Base-by-base conservation (phyloP, 1,140 invertebrate species). In the Lasioglossum baleicum region DNA sequence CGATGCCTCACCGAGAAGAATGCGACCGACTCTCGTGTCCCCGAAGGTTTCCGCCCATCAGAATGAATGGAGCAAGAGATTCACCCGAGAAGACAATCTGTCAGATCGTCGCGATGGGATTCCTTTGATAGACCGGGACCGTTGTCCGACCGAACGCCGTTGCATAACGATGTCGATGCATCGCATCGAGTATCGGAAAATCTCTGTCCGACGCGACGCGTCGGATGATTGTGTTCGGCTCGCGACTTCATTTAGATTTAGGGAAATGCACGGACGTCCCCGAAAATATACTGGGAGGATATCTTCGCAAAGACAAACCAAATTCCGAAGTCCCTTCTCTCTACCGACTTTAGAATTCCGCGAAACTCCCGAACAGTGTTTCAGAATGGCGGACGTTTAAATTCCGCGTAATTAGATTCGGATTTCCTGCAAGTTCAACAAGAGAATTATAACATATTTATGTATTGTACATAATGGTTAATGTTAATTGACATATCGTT, bases 1-100 rank as follows among this genome's bases (percentile, higher is more conserved):
- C n/a, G 61, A 20, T 72, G 44, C 63, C 48, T 35, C 66, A 22
- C n/a, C 15, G 17, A 65, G 10, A 42, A 66, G 56, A 64, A 64
- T 61, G 22, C 73, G 42, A 40, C 75, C 40, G 48, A 40, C 42
- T 51, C 51, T 15, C 20, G n/a, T 40, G 1, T 10, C n/a, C 20
- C 22, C 7, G 31, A n/a, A 69, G 26, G 15, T 51, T 51, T 48
- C 48, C 44, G 35, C 10, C 5, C 42, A 8, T 31, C 4, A 3
- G 8, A 17, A n/a, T 8, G 26, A 64, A 73, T 15, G 4, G 7
- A 0, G 11, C 4, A 20, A 64, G 31, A 63, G 3, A 26, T 15
- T 22, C 17, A 22, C 31, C 42, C 2, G 10, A 2, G 20, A n/a
- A 7, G 17, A 70, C 26, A 31, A 58, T 58, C 31, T 22, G 35